Evolutionary conservation across 1,140 invertebrate species (phyloP), one percentile per base, ranked within the genome.

Genomic region (Batillaria attramentaria): DNA sequence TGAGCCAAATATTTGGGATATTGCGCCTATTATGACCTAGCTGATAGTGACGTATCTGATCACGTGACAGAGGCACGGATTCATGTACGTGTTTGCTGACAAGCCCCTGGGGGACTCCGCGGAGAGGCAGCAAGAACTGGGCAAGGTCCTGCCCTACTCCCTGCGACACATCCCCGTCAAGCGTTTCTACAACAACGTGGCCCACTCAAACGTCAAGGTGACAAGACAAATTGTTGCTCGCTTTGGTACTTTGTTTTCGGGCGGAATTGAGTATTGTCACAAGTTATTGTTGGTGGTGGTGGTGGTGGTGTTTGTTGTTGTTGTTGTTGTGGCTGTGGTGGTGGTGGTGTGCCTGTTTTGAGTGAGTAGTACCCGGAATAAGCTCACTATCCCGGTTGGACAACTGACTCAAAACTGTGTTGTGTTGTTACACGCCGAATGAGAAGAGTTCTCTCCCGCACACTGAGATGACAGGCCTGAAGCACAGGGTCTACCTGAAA

Each of bases 171-270:
- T 10, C 50, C 72, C 78, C 6, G 81, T 86, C 31, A 66, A 46
- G 5, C 50, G 77, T 46, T 86, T 86, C 72, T 43, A 72, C 37
- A 83, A 83, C n/a, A 86, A 86, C 54, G 82, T 84, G 13, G 84
- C 77, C 35, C 84, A 86, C 72, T 86, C 84, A 3, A 81, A 82
- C 46, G 35, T 37, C 18, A 65, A 73, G 46, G 84, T 85, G 79
- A 81, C n/a, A n/a, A n/a, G n/a, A n/a, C n/a, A n/a, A n/a, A n/a
- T n/a, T n/a, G n/a, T n/a, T n/a, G 20, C 5, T 60, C 33, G 24
- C 0, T 20, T 28, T 28, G 57, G 57, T 24, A 6, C 0, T 0
- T 20, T 6, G 57, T 31, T 20, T 60, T 31, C 5, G 6, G 33
- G 46, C 46, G 24, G 13, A 50, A 13, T 50, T 50, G 46, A 13